phyloP scores from a whole-genome alignment of 2,797 vertebrate genomes.

The Acomys russatus region DNA sequence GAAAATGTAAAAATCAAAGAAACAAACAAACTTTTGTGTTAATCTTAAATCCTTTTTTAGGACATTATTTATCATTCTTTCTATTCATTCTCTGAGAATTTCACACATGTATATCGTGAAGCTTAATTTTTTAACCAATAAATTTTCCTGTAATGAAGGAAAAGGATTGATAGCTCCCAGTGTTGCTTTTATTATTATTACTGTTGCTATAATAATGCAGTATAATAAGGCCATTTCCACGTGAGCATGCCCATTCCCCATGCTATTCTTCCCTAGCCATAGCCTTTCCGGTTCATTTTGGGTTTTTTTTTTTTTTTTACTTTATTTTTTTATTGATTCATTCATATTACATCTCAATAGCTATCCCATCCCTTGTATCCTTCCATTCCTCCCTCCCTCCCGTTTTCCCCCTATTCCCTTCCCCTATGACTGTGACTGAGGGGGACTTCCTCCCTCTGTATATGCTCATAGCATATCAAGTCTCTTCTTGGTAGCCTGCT shows the following conservation, averaged over 20 bases:
- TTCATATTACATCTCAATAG: too few relatives aligned
- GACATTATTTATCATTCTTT: neutral
- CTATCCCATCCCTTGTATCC: too few relatives aligned
- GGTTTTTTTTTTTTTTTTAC: too few relatives aligned
- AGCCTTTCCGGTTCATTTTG: neutral
- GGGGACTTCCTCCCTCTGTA: too few relatives aligned
- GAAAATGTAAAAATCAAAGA: neutral
- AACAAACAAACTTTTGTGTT: neutral
- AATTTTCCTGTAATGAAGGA: slow-evolving; percentile 1
- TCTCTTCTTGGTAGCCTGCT: too few relatives aligned
- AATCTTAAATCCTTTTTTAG: neutral
- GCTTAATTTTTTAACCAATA: neutral
- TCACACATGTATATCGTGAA: neutral
- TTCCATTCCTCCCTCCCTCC: too few relatives aligned
- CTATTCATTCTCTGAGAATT: neutral
- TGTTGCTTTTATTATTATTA: neutral
- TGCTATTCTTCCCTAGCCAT: neutral
- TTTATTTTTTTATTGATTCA: too few relatives aligned
- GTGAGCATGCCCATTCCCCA: neutral
- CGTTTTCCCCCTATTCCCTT: too few relatives aligned
- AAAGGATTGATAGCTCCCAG: neutral
- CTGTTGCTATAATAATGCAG: neutral
- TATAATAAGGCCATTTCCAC: neutral
- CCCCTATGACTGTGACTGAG: too few relatives aligned
- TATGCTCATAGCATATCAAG: too few relatives aligned